Conservation (phyloP, 2,888 invertebrate genomes). For the Acleris laterana region DNA sequence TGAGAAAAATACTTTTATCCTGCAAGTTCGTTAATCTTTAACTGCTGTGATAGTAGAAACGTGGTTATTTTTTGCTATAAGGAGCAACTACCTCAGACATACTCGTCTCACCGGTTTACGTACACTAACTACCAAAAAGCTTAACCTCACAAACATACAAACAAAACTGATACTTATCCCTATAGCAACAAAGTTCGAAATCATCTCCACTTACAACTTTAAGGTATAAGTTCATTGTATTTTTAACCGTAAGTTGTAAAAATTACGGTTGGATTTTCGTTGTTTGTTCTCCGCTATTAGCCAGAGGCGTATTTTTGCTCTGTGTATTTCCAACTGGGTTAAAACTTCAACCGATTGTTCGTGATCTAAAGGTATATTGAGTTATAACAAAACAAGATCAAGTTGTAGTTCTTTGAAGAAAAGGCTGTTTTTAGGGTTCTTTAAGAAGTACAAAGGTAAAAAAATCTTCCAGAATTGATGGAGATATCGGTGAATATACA, state of each 20-base stretch:
- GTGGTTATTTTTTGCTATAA: conserved; percentile 68
- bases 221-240: not conserved
- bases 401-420: not conserved
- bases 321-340: conserved; percentile 36
- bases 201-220: not conserved
- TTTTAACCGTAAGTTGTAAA: not conserved
- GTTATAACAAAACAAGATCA: conserved; percentile 15
- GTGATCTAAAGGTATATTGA: conserved; percentile 19
- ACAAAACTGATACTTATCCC: conserved; percentile 43
- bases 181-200: conserved; percentile 6
- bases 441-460: too few species aligned
- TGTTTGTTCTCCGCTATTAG: conserved; percentile 38
- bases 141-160: conserved; percentile 29
- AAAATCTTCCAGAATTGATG: too few species aligned
- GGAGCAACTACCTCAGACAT: conserved; percentile 62
- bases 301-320: conserved; percentile 45
- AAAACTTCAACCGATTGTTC: conserved; percentile 32
- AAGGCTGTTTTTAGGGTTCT: not conserved
- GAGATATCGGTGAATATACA: too few species aligned
- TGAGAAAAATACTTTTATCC: not conserved
- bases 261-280: conserved; percentile 9
- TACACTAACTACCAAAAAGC: conserved; percentile 43
- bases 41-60: conserved; percentile 1
- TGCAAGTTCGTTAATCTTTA: not conserved
- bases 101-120: conserved; percentile 64